Evolutionary conservation across 2,888 invertebrate species (phyloP).

Genomic region (Phaedon cochleariae): DNA sequence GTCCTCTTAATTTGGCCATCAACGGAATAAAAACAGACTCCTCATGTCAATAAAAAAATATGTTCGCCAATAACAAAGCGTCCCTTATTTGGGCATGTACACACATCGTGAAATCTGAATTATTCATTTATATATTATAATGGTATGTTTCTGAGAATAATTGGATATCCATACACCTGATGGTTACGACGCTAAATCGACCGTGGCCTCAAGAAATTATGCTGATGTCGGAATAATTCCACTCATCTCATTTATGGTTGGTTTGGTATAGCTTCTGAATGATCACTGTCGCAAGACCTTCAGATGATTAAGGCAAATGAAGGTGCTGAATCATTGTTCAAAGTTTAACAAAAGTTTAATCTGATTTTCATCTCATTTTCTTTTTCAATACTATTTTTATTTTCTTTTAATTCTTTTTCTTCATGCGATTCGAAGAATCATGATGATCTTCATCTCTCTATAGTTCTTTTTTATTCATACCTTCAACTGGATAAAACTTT

Average conservation of each 20-base stretch:
- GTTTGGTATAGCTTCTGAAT: conserved; percentile 27
- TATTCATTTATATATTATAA: conserved; percentile 28
- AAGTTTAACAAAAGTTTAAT: too few relatives aligned
- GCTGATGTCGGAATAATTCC: not conserved
- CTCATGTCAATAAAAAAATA: not conserved
- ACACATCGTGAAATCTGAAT: conserved; percentile 20
- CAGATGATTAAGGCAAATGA: not conserved
- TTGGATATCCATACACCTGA: not conserved
- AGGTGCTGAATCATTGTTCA: too few relatives aligned
- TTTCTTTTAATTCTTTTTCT: too few relatives aligned
- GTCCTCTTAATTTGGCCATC: not conserved
- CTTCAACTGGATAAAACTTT: too few relatives aligned
- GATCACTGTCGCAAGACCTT: conserved; percentile 8
- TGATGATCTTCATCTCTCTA: too few relatives aligned
- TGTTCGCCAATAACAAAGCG: not conserved
- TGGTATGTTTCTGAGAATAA: conserved; percentile 27
- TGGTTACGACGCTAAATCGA: not conserved
- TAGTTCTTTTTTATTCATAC: too few relatives aligned
- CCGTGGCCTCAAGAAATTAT: not conserved
- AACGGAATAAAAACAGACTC: not conserved
- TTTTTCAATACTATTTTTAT: too few relatives aligned
- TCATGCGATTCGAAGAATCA: too few relatives aligned
- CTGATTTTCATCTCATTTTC: too few relatives aligned
- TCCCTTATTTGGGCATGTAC: not conserved
- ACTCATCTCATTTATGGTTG: not conserved